A percentile compares a stretch with the other conserved stretches of the same genome.
phyloP scores from a whole-genome alignment of 2,888 invertebrate species.

The Athetis lepigone region DNA sequence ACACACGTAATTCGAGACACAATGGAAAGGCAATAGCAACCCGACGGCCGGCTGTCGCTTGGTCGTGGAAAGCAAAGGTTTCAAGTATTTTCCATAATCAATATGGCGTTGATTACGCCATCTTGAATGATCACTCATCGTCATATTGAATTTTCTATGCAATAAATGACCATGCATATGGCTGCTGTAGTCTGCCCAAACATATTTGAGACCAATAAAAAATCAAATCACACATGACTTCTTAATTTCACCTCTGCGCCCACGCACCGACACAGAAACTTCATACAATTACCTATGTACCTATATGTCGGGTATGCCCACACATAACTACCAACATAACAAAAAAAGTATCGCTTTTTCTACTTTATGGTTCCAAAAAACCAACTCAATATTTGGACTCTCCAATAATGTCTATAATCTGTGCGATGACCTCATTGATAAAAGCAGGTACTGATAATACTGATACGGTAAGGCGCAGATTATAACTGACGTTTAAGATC shows the following conservation, averaged over 20 bases:
- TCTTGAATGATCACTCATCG: too few relatives aligned
- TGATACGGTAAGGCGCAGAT: constrained; percentile 22
- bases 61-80: too few relatives aligned
- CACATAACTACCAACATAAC: not conserved
- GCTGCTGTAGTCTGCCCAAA: not conserved
- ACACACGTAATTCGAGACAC: too few relatives aligned
- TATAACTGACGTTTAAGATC: constrained; percentile 20
- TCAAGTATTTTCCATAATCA: too few relatives aligned
- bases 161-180: too few relatives aligned
- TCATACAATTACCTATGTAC: constrained; percentile 1
- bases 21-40: too few relatives aligned
- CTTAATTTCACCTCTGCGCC: constrained; percentile 24
- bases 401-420: constrained; percentile 45
- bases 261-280: constrained; percentile 6
- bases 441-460: constrained; percentile 31
- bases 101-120: too few relatives aligned
- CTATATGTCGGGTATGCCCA: not conserved
- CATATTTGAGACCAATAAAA: not conserved
- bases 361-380: not conserved
- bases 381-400: constrained; percentile 4
- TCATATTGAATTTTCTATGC: too few relatives aligned
- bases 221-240: constrained; percentile 11
- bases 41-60: too few relatives aligned
- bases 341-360: not conserved
- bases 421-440: constrained; percentile 49